These are phyloP conservation scores for Mellivora capensis DNA, from an alignment of 2,113 vertebrate species.

Conservation along the genomic window DNA sequence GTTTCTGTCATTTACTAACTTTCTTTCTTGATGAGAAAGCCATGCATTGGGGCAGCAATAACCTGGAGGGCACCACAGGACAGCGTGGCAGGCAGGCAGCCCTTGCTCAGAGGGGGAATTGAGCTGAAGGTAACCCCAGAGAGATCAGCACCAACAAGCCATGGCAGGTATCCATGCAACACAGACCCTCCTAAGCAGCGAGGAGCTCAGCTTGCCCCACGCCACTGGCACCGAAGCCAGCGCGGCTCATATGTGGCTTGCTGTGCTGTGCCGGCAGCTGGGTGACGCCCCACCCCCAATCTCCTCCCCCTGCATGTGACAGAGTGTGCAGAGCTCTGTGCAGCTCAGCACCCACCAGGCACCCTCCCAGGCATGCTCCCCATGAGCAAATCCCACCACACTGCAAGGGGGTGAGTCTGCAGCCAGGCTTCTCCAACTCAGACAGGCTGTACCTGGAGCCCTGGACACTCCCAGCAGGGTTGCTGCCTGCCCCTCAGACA, in stretches of 20 bases:
- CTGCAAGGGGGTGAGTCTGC: neutral
- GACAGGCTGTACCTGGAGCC: no score
- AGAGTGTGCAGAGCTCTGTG: neutral
- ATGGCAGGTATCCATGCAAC: neutral
- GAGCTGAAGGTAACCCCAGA: neutral
- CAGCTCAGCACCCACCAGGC: neutral
- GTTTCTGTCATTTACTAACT: neutral
- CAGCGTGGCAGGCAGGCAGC: neutral
- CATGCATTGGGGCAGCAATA: neutral
- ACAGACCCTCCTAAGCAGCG: neutral
- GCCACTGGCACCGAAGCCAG: neutral
- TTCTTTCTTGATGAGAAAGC: neutral
- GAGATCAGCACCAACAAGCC: neutral
- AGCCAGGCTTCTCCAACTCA: neutral
- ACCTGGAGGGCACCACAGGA: neutral
- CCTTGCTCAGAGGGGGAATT: neutral
- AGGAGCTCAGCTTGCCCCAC: neutral
- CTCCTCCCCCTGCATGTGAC: neutral
- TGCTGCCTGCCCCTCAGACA: neutral
- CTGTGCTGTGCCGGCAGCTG: neutral
- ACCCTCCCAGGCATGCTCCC: neutral
- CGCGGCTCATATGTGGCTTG: fast-evolving
- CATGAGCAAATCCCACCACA: fast-evolving
- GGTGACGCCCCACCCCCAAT: neutral
- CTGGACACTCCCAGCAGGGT: neutral